Conservation (phyloP, 1,140 invertebrate genomes). For the Octopus sinensis region DNA sequence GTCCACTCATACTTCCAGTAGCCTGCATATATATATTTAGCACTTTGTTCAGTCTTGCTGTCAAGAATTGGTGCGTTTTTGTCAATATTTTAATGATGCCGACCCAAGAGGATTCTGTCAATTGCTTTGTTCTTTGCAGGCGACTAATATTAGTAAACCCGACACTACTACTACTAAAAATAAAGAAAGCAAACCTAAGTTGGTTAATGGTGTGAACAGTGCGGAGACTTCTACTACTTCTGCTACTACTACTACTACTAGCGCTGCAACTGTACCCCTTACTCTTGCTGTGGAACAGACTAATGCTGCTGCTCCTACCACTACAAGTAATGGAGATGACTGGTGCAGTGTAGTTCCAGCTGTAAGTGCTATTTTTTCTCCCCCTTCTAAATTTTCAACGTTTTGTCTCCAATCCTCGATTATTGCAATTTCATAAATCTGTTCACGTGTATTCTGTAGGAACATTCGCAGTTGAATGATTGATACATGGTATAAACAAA, state of each 20-base stretch:
- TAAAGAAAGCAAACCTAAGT: neutral
- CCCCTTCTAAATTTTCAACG: neutral
- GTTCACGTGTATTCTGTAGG: no score
- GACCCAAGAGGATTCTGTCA: no score
- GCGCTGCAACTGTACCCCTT: neutral
- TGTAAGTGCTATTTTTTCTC: slow-evolving; percentile 17
- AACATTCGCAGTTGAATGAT: no score
- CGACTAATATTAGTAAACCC: neutral
- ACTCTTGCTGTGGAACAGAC: neutral
- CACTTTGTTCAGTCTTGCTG: no score
- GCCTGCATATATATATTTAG: no score
- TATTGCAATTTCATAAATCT: no score
- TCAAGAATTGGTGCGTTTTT: no score
- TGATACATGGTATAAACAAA: no score
- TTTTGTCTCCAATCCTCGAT: neutral
- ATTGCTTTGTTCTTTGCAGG: no score
- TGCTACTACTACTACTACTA: neutral
- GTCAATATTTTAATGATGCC: no score
- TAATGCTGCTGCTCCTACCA: neutral
- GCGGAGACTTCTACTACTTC: neutral
- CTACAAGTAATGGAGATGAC: slow-evolving; percentile 10
- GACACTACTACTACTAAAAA: neutral
- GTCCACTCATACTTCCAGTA: no score
- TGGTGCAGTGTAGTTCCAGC: slow-evolving; percentile 19
- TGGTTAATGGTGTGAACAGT: neutral